Evolutionary conservation across 2,113 vertebrate genomes (phyloP).

Genomic region (Salvelinus namaycush): DNA sequence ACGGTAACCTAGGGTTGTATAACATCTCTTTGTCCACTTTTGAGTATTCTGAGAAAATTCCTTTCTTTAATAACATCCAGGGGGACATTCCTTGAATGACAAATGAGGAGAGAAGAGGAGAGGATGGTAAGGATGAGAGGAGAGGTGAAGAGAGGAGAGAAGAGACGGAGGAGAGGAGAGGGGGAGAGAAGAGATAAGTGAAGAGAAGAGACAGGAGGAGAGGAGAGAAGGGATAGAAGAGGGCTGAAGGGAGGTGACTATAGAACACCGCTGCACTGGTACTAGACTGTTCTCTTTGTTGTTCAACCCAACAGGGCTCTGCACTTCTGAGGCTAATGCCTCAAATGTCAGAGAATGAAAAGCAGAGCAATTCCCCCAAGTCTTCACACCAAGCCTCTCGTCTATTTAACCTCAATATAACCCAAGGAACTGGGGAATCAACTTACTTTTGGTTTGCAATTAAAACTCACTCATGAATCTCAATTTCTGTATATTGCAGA

Average conservation of each 20-base stretch:
- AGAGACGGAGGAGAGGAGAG: slow-evolving; percentile 16
- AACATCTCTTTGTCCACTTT: background rate
- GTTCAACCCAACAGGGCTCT: slow-evolving; percentile 31
- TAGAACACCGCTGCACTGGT: slow-evolving; percentile 30
- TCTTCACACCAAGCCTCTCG: background rate
- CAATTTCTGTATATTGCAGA: background rate
- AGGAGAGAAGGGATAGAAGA: slow-evolving; percentile 2
- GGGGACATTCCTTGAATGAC: background rate
- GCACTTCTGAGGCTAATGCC: background rate
- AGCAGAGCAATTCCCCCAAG: slow-evolving; percentile 1
- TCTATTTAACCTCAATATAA: slow-evolving; percentile 53
- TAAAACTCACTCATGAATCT: background rate
- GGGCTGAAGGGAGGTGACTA: slow-evolving; percentile 4
- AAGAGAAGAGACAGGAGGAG: background rate
- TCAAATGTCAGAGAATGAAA: background rate
- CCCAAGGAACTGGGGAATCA: slow-evolving; percentile 16
- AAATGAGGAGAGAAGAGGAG: slow-evolving; percentile 12
- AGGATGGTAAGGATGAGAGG: background rate
- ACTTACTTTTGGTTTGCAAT: background rate
- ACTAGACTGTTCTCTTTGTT: slow-evolving; percentile 25
- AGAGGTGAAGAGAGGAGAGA: slow-evolving; percentile 26
- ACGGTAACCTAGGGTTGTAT: background rate
- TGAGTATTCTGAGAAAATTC: background rate
- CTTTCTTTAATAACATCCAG: background rate
- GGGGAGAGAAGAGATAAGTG: background rate